Base-by-base conservation (phyloP, 2,888 invertebrate species). In the Metopia argyrocephala region DNA sequence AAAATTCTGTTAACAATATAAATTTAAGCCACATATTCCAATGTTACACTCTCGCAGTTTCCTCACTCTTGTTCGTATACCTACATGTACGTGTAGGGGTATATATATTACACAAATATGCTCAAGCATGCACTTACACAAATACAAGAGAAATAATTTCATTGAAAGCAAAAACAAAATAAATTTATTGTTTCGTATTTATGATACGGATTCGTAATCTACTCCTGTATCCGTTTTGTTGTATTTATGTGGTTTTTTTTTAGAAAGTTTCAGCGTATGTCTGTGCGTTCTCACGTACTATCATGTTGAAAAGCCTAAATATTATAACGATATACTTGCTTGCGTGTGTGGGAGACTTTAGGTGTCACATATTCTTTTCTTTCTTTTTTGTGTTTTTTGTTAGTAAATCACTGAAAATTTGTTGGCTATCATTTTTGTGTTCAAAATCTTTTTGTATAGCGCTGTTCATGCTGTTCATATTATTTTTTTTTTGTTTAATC, bases 151-250 rank as follows among this genome's bases (percentile, higher is more conserved):
- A 31, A 31, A 31, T 31, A 31, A 31, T 12, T 15, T 12, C 9
- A 15, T 12, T 15, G 15, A 38, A 9, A 38, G 9, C 20, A 48
- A 20, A 65, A 61, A 52, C 28, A 64, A 78, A 71, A 52, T 69
- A 27, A 73, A 68, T 48, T 70, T 38, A 3, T 70, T 76, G 69
- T 27, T 70, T 81, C 73, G 73, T 76, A 76, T 73, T 64, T 52
- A 31, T 52, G 54, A 25, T 28, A 54, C 27, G 68, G 46, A 64
- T 73, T 73, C 73, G 68, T 80, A 80, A 76, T 76, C 71, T 56
- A 80, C 73, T n/a, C n/a, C n/a, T n/a, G n/a, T n/a, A 76, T 76
- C 76, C 80, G 71, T 62, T 73, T 56, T 71, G 56, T 65, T 57
- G n/a, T n/a, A n/a, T 38, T 1, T 38, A 12, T 6, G 2, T 12